Evolutionary conservation across 2,888 invertebrate genomes (phyloP), one percentile per base, ranked within the genome.

Genomic region (Drosophila fulvimacula): DNA sequence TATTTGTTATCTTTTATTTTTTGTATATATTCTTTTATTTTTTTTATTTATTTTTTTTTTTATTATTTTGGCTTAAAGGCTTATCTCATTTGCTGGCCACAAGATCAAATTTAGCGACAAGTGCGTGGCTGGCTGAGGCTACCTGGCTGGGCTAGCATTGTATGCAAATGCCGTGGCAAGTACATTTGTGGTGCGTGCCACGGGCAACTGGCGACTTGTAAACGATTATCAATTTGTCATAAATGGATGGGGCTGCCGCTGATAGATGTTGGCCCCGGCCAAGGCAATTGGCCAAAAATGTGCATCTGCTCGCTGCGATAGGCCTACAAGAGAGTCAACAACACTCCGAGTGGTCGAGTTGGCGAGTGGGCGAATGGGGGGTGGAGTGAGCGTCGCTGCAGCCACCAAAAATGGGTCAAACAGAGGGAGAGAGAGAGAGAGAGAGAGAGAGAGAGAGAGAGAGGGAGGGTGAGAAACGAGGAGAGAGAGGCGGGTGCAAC

Each of bases 191-290:
- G 88, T 88, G 82, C 82, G 82, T 82, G 88, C 82, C 86, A 71
- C 69, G 67, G 79, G 69, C 64, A 63, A 34, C 30, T n/a, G 52
- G 46, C 51, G 55, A 73, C 52, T 82, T 83, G 83, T 88, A 51
- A 82, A 48, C 80, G 89, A 87, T 89, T 89, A 85, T 89, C 89
- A 85, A 85, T 85, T 85, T 85, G 84, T 85, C 85, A 89, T 89
- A 85, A 85, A 85, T 85, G 85, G 85, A 69, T 32, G 39, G 55
- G 53, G 41, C 41, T 67, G 60, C 60, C 49, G 59, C 87, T 80
- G 81, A 88, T 85, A 88, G 82, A 85, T 82, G 82, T 73, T 85
- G 67, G 24, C 24, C 67, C 67, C 44, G 70, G 69, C 59, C 72
- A 75, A 24, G 49, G 51, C 48, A 62, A 51, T 68, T 69, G 63